Evolutionary conservation across 2,113 vertebrate genomes (phyloP).

Genomic region (Microcebus lehilahytsara): DNA sequence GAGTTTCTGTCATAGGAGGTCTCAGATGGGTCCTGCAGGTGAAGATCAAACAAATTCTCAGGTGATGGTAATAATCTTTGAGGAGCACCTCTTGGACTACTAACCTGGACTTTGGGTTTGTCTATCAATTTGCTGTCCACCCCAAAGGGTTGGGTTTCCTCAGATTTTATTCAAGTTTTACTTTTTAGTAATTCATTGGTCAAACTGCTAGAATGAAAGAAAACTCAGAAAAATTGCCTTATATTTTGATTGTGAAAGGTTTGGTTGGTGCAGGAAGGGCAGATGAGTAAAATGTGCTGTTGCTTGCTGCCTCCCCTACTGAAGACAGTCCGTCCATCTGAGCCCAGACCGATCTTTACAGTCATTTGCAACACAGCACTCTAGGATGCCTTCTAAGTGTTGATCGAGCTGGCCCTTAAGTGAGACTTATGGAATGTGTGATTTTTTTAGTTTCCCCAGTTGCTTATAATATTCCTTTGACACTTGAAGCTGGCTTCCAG

Average conservation of each 20-base stretch:
- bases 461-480: not conserved
- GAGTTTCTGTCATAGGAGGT: not conserved
- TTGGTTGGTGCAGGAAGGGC: not conserved
- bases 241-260: not conserved
- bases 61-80: not conserved
- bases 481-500: not conserved
- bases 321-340: not conserved
- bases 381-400: not conserved
- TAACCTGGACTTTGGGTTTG: not conserved
- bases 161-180: not conserved
- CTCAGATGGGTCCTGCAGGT: not conserved
- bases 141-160: not conserved
- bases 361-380: not conserved
- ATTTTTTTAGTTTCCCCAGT: not conserved
- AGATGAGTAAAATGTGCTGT: not conserved
- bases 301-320: not conserved
- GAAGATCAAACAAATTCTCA: not conserved
- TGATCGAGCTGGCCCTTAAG: not conserved
- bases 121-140: not conserved
- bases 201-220: not conserved
- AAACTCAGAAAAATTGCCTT: not conserved
- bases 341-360: not conserved
- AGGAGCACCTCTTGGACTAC: not conserved
- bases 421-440: not conserved
- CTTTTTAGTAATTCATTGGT: conserved; percentile 9